Conservation (phyloP, 2,113 vertebrate genomes). For the Pagrus major region DNA sequence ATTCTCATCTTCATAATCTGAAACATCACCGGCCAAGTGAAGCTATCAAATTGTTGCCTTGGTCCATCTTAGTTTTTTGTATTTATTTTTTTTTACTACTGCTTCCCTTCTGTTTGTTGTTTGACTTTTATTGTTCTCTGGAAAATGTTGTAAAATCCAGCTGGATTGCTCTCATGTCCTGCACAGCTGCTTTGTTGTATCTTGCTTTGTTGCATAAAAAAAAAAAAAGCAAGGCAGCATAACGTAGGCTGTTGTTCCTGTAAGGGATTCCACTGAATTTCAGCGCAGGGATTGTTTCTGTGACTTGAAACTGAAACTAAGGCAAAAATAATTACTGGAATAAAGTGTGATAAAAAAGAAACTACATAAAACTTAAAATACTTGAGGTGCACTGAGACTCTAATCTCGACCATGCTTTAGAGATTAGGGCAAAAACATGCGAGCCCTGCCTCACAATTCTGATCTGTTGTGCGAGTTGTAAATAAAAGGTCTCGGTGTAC, state of each 20-base stretch:
- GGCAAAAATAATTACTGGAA: too few species aligned
- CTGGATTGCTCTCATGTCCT: too few species aligned
- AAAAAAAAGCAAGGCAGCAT: too few species aligned
- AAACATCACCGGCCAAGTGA: background rate
- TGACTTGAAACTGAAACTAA: too few species aligned
- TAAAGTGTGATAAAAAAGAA: too few species aligned
- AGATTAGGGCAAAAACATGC: slow-evolving; percentile 39
- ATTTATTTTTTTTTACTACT: background rate
- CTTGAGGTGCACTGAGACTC: slow-evolving; percentile 21
- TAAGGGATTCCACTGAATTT: background rate
- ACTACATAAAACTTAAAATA: too few species aligned
- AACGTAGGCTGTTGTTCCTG: background rate
- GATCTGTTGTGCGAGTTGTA: background rate
- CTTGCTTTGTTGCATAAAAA: background rate
- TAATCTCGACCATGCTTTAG: slow-evolving; percentile 31
- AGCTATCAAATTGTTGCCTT: background rate
- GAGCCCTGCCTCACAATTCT: slow-evolving; percentile 1
- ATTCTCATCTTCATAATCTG: background rate
- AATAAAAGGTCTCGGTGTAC: slow-evolving; percentile 12
- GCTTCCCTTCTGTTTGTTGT: background rate
- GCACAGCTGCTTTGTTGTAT: background rate
- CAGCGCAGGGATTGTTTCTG: too few species aligned
- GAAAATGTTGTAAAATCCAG: background rate
- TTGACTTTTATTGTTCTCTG: background rate
- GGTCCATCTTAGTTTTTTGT: background rate